Evolutionary conservation across 2,888 invertebrate species (phyloP), one percentile per base, ranked within the genome.

Genomic region (Sialis lutaria): DNA sequence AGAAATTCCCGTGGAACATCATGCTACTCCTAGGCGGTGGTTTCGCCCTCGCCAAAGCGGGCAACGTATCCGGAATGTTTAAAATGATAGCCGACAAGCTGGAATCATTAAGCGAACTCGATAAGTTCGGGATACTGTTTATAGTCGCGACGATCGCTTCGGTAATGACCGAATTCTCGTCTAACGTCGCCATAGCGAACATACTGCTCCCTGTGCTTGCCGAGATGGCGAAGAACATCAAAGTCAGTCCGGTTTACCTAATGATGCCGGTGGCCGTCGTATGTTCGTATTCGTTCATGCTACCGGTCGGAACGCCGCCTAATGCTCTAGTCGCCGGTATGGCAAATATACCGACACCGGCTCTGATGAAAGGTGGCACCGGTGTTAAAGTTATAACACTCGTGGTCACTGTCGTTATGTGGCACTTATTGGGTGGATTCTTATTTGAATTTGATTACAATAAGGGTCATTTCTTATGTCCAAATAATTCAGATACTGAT

Each of bases 251-350:
- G 0, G 68, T 95, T 49, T 88, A 85, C 64, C 70, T 93, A 61
- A 90, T 92, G 80, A 70, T 92, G 55, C 91, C 93, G 1, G 88
- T 88, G 0, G 77, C 90, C 1, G 68, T 93, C 30, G 83, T 88
- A 4, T 88, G 90, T 61, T 91, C 90, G 46, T 90, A 90, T 70
- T 90, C 87, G 6, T 87, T 92, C 73, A 90, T 90, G 73, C 73
- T 95, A 64, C 95, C 92, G 0, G 92, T 93, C n/a, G 91, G 91
- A 44, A 93, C 93, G 0, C 92, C 93, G 2, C 92, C 93, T 10
- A 95, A 95, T 65, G 93, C 95, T 5, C 87, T 96, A 50, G 91
- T 87, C 0, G 87, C 87, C 13, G 85, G 84, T 1, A 85, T 85
- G 8, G 84, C 83, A 3, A 78, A 80, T 55, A 86, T 89, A 65